These are phyloP conservation scores for Halocynthia aurantium DNA, from an alignment of 23 tunicate genomes.

Conservation along the genomic window DNA sequence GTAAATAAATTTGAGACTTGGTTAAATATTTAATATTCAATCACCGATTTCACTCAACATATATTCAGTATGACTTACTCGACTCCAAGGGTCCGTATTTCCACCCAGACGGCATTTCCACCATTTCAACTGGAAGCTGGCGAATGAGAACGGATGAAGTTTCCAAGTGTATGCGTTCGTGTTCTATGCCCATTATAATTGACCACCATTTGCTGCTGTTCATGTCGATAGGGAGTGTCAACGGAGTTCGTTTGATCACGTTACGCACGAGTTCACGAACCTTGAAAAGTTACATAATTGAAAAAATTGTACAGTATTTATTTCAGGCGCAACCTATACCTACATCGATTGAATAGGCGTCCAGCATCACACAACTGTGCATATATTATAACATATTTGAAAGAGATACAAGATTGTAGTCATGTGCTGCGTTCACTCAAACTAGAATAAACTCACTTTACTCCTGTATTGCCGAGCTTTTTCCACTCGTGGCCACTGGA, in stretches of 20 bases:
- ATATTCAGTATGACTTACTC: constrained; percentile 20
- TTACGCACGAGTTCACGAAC: constrained; percentile 48
- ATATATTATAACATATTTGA: no score
- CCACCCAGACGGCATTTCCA: constrained; percentile 65
- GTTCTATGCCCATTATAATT: constrained; percentile 79
- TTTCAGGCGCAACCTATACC: no score
- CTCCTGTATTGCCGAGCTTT: constrained; percentile 62
- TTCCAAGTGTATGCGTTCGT: constrained; percentile 85
- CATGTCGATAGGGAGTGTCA: constrained; percentile 52
- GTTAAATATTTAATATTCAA: background rate
- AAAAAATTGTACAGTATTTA: no score
- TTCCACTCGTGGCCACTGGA: constrained; percentile 65
- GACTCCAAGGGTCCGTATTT: constrained; percentile 48
- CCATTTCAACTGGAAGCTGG: constrained; percentile 69
- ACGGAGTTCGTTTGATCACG: constrained; percentile 37
- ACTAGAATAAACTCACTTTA: constrained; percentile 18
- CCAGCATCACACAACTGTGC: no score
- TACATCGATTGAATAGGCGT: no score
- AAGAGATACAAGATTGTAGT: no score
- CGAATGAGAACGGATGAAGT: constrained; percentile 82
- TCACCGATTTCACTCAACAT: background rate
- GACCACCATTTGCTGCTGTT: constrained; percentile 74
- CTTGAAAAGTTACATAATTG: constrained; percentile 11
- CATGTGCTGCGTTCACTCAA: no score
- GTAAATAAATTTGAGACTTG: no score